Base-by-base conservation (phyloP, 1,140 invertebrate genomes). In the Heliconius himera region DNA sequence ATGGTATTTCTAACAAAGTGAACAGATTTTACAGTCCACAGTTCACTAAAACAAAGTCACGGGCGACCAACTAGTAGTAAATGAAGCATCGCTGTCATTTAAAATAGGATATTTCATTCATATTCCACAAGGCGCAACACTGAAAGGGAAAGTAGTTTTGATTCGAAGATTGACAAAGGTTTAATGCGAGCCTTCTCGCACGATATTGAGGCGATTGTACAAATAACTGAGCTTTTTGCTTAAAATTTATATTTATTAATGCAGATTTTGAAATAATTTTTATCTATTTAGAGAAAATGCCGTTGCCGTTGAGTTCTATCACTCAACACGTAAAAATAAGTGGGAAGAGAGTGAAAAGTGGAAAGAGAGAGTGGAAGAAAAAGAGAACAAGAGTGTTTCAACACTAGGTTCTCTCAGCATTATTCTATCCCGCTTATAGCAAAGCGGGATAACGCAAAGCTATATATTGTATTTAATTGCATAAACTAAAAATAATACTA, bases 141-240 rank as follows among this genome's bases (percentile, higher is more conserved):
- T 29, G 60, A 66, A 66, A 66, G 60, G 60, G 60, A 66, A 66
- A 66, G 60, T 66, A 13, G 60, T 29, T 66, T 26, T 6, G 60
- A 66, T 66, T 26, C 22, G 26, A 66, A 66, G 60, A 66, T 66
- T 66, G 60, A 66, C 60, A 66, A 66, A 66, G 60, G 60, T 66
- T 66, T 66, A 26, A 66, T 26, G 22, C 60, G 60, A 66, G 60
- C 60, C 22, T 66, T 22, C 54, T 66, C 22, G 60, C 22, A 66
- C 60, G 60, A 66, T 66, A 66, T 66, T 66, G 60, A 66, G 60
- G 2, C 29, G 60, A 66, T 66, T 66, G 3, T 66, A 66, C 26
- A 66, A 66, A 16, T 29, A 5, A 66, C 22, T 66, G 60, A 66
- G 22, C 60, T 29, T 66, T 66, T 66, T 16, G 22, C 13, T 22